Base-by-base conservation (phyloP, 2,888 invertebrate genomes). In the Nomada fabriciana region DNA sequence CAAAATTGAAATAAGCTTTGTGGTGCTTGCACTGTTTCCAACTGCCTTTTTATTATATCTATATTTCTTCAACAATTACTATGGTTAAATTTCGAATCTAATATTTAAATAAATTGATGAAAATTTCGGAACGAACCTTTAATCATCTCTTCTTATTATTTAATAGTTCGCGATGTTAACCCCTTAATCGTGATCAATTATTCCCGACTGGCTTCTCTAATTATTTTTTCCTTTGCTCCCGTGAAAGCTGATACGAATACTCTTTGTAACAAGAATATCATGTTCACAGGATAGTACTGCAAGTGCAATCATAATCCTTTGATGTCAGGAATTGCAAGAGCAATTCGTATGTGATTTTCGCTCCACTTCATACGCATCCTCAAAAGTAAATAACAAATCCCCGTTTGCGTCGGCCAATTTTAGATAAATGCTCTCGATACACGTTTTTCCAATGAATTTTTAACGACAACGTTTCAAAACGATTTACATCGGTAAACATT, bases 311-410 rank as follows among this genome's bases (percentile, higher is more conserved):
- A 18, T 15, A 53, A 67, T 43, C 53, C 70, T 87, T 85, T 77
- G 76, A 85, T 70, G 55, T 71, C 59, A 18, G 29, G 43, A 71
- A 80, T 80, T 80, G 87, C 71, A 63, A 59, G 47, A 42, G 53
- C 47, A 69, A 71, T 78, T 76, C 52, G 20, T 50, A 25, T 25
- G 25, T 9, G 29, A 71, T 42, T 61, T 67, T 53, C 55, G 15
- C 13, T 25, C 25, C 1, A 20, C 15, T 13, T 15, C n/a, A 11
- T 7, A 23, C 20, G 9, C 15, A 29, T 55, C 20, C 4, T 23
- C 11, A 13, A 15, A 68, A 61, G 52, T 63, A 55, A 76, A 69
- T 60, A 65, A 80, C 53, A 25, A 53, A 47, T 76, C 13, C 13
- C 25, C 13, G 53, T 25, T 57, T 29, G 25, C 57, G 3, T 53